A percentile compares a stretch with the other conserved stretches of the same genome.
Conservation (phyloP, 1,140 invertebrate species). For the Gryon sp. region DNA sequence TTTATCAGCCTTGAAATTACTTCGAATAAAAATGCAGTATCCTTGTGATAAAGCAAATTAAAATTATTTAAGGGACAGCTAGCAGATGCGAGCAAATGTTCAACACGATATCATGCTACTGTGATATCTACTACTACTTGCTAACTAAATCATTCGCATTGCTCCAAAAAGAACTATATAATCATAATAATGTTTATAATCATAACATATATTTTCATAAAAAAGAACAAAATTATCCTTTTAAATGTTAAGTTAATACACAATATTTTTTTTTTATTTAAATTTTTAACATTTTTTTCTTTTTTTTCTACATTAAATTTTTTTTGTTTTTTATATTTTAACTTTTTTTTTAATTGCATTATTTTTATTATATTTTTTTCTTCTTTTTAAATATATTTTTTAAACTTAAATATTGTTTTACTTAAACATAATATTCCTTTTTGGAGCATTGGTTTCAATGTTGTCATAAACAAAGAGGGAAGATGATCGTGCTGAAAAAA, state of each 20-base stretch:
- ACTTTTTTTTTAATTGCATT: background rate
- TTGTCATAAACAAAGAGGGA: conserved; percentile 13
- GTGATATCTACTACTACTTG: conserved; percentile 47
- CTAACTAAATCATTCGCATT: conserved; percentile 29
- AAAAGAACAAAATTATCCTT: background rate
- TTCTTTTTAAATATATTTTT: too few relatives aligned
- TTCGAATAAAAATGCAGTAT: conserved; percentile 41
- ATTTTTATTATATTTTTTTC: background rate
- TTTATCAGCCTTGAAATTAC: conserved; percentile 24
- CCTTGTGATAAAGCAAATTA: conserved; percentile 34
- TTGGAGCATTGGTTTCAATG: conserved; percentile 6
- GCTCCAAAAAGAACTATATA: conserved; percentile 41
- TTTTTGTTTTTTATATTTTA: background rate
- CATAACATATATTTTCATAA: background rate
- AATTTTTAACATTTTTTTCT: conserved; percentile 4
- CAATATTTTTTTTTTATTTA: conserved; percentile 2
- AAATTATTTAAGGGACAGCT: conserved; percentile 38
- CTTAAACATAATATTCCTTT: conserved; percentile 6
- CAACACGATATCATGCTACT: conserved; percentile 45
- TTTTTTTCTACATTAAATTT: background rate
- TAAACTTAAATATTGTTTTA: background rate
- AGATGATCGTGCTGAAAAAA: conserved; percentile 38
- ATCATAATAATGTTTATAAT: too few relatives aligned
- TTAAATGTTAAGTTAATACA: background rate
- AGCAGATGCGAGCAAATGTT: conserved; percentile 48